Base-by-base conservation (phyloP, 2,797 vertebrate species). In the Sebastes itinus region DNA sequence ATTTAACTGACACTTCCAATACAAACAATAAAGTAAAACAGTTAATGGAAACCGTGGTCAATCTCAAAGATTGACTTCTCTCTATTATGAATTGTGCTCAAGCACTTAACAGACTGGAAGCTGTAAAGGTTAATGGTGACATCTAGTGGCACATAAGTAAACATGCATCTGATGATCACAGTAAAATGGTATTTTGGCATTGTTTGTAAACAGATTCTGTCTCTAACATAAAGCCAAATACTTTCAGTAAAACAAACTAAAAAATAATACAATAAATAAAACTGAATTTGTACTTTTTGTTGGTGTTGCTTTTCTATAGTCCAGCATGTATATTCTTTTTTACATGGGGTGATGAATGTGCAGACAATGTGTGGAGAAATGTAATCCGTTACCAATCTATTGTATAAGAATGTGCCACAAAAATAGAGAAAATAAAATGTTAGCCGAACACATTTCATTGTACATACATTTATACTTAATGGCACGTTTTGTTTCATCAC, bases 61-160 rank as follows among this genome's bases (percentile, higher is more conserved):
- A 30, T 73, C 63, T 67, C 30, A 38, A 58, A 75, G 62, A 81
- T 33, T 59, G 55, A 66, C 13, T 84, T 84, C 35, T 59, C 16
- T 78, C 59, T 18, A 1, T 61, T 38, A 74, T 30, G 25, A 58
- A 52, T 28, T 7, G 11, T 18, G 46, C 60, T 82, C 7, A 13
- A n/a, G 46, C 22, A 3, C 63, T 12, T 55, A 60, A 22, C 38
- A 62, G 28, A 52, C 33, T 62, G 56, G 71, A 84, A 85, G 79
- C 78, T 85, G 54, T 46, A 61, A 93, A 94, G 94, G 87, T 90
- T 76, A 91, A 95, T 89, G 93, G 88, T 92, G 96, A 95, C 95
- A 96, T 95, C 96, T 96, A 95, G 94, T 93, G 96, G 94, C 18
- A 55, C 2, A 42, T 20, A 20, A 18, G 1, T 27, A 66, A 42